phyloP scores from a whole-genome alignment of 2,113 vertebrate genomes.

The Dissostichus mawsoni region DNA sequence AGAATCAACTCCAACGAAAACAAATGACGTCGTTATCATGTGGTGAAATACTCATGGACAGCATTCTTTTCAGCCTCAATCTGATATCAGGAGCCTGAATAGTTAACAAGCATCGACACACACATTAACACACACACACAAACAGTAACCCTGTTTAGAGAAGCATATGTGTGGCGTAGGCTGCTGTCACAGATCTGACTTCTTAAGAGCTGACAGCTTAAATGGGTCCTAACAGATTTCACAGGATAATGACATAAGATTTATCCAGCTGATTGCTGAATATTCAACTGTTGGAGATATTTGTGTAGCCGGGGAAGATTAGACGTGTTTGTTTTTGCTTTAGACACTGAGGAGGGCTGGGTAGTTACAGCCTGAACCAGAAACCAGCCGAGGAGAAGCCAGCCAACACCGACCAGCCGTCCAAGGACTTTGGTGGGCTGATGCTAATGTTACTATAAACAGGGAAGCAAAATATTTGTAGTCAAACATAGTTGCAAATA shows the following conservation, averaged over 20 bases:
- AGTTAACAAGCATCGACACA: slow-evolving; percentile 22
- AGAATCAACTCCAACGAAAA: slow-evolving; percentile 34
- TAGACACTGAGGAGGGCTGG: slow-evolving; percentile 45
- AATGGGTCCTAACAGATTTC: slow-evolving; percentile 74
- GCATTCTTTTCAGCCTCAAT: slow-evolving; percentile 53
- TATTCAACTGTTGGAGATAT: slow-evolving; percentile 59
- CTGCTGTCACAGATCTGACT: slow-evolving; percentile 56
- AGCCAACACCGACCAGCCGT: slow-evolving; percentile 30
- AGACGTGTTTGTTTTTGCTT: slow-evolving; percentile 69
- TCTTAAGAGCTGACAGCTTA: slow-evolving; percentile 62
- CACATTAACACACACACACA: slow-evolving; percentile 14
- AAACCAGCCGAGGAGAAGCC: slow-evolving; percentile 32
- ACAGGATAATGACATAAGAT: slow-evolving; percentile 71
- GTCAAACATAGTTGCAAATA: slow-evolving; percentile 37
- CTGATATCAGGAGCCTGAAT: slow-evolving; percentile 53
- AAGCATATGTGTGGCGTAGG: slow-evolving; percentile 52
- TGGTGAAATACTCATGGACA: slow-evolving; percentile 24
- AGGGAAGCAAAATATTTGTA: slow-evolving; percentile 58
- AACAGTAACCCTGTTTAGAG: slow-evolving; percentile 12
- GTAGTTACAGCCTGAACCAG: slow-evolving; percentile 38
- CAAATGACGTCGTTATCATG: slow-evolving; percentile 47
- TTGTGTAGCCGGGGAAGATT: slow-evolving; percentile 72
- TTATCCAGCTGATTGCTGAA: slow-evolving; percentile 55
- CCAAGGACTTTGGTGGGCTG: slow-evolving; percentile 38
- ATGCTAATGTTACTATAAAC: slow-evolving; percentile 55